Evolutionary conservation across 2,113 vertebrate genomes (phyloP).

Genomic region (Porphyrio hochstetteri): DNA sequence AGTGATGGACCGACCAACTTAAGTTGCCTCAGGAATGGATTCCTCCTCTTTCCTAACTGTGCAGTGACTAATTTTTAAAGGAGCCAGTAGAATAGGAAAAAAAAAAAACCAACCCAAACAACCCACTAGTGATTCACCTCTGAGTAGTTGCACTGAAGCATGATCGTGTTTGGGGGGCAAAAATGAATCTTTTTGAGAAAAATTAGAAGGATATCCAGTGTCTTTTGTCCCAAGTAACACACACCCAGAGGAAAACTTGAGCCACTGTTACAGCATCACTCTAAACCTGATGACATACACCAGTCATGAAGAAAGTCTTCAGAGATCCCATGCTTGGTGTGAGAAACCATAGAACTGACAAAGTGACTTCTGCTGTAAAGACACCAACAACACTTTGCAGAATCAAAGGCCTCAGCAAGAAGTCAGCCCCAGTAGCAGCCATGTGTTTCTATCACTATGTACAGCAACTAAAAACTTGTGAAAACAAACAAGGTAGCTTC

Average conservation of each 20-base stretch:
- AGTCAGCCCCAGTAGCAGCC: neutral
- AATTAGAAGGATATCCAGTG: accelerated
- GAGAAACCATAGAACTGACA: neutral
- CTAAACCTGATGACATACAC: neutral
- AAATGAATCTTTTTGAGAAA: neutral
- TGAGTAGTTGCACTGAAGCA: neutral
- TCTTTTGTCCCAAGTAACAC: neutral
- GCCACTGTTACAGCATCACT: neutral
- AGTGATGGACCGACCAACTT: neutral
- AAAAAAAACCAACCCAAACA: neutral
- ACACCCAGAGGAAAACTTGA: neutral
- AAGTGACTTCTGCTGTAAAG: neutral
- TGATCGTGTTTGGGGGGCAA: neutral
- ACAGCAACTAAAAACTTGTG: neutral
- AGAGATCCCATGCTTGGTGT: neutral
- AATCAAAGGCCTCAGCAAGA: slow-evolving; percentile 2
- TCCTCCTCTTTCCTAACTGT: neutral
- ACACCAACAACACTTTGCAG: neutral
- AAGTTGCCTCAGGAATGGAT: neutral
- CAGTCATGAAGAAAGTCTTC: neutral
- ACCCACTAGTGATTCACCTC: neutral
- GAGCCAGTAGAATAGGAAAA: neutral
- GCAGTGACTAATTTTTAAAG: neutral
- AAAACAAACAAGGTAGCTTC: neutral
- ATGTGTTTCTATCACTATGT: neutral